Evolutionary conservation across 2,888 invertebrate genomes (phyloP).

Genomic region (Ophonus ardosiacus): DNA sequence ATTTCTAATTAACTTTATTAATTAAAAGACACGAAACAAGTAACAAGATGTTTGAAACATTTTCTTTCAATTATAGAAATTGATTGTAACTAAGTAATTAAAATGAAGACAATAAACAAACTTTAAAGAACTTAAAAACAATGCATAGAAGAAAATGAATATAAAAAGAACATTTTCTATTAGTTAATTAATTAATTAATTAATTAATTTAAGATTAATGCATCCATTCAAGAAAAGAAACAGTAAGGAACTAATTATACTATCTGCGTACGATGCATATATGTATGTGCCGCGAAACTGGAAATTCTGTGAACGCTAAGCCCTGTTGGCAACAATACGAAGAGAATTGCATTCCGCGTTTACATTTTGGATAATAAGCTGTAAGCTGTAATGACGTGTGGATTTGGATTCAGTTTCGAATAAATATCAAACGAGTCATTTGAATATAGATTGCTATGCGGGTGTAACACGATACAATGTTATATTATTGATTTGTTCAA

Average conservation of each 20-base stretch:
- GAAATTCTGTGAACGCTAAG: background rate
- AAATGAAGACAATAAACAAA: no score
- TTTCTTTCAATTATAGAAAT: no score
- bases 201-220: background rate
- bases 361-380: background rate
- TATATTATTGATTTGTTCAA: background rate
- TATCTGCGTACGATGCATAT: background rate
- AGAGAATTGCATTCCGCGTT: background rate
- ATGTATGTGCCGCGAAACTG: background rate
- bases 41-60: background rate
- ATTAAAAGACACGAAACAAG: background rate
- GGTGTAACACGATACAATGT: background rate
- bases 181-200: background rate
- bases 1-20: background rate
- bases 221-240: background rate
- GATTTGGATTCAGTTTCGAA: conserved; percentile 7
- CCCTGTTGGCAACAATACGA: background rate
- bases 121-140: no score
- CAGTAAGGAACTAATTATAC: background rate
- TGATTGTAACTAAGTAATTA: no score
- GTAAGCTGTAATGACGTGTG: conserved; percentile 13
- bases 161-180: no score
- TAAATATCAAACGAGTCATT: conserved; percentile 35
- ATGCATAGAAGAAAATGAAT: no score
- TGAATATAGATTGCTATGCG: conserved; percentile 22